These are phyloP conservation scores for Euplagia quadripunctaria DNA, from an alignment of 2,888 invertebrate genomes.

Conservation along the genomic window DNA sequence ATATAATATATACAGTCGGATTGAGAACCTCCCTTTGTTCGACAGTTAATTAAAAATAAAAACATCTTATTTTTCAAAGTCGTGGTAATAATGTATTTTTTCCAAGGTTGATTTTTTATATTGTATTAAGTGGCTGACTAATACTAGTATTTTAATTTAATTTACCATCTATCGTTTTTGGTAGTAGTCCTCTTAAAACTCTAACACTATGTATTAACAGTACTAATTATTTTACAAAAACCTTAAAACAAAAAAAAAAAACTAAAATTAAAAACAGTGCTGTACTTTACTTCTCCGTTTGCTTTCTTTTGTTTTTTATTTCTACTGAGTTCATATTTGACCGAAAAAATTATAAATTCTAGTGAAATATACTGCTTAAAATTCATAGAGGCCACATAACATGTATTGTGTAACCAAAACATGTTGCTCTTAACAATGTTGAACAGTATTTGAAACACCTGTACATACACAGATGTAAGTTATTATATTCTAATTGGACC, in stretches of 20 bases:
- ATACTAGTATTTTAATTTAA: too few relatives aligned
- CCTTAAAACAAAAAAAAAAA: background rate
- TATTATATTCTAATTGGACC: conserved; percentile 43
- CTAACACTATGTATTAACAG: too few relatives aligned
- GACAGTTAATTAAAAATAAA: too few relatives aligned
- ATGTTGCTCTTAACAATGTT: conserved; percentile 34
- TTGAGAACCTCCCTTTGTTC: too few relatives aligned
- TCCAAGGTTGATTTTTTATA: too few relatives aligned
- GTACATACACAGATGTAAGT: conserved; percentile 37
- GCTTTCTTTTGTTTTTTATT: background rate
- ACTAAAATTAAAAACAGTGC: background rate
- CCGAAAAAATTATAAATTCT: conserved; percentile 1
- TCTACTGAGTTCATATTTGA: background rate
- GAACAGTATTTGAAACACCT: conserved; percentile 39
- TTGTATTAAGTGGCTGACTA: too few relatives aligned
- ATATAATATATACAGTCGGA: too few relatives aligned
- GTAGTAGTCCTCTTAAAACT: too few relatives aligned
- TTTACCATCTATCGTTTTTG: too few relatives aligned
- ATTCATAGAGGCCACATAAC: conserved; percentile 16
- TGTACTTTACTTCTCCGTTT: background rate
- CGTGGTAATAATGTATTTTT: too few relatives aligned
- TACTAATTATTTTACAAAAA: too few relatives aligned
- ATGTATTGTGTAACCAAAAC: conserved; percentile 30
- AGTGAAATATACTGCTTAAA: conserved; percentile 10
- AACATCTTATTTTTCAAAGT: too few relatives aligned